A percentile compares a stretch with the other conserved stretches of the same genome.
Conservation (phyloP, 2,113 vertebrate genomes). For the Scomber scombrus region DNA sequence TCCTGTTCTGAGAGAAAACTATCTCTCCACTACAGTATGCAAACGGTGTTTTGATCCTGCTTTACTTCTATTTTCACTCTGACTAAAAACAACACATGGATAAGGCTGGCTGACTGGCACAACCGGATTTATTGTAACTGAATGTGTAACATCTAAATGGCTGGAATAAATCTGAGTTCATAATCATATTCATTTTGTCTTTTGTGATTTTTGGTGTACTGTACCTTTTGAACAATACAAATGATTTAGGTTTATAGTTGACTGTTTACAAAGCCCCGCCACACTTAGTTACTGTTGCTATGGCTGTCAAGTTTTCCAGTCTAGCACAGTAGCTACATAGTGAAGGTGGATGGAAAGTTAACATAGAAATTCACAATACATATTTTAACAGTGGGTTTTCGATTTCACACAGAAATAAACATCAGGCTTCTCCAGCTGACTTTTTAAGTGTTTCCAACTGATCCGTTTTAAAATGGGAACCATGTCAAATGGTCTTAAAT, state of each 20-base stretch:
- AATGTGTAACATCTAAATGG: constrained; percentile 53
- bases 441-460: too few species aligned
- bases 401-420: too few species aligned
- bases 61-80: constrained; percentile 57
- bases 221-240: background rate
- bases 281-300: too few species aligned
- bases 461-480: too few species aligned
- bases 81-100: constrained; percentile 33
- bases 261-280: background rate
- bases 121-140: constrained; percentile 63
- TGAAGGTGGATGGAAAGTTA: too few species aligned
- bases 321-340: too few species aligned
- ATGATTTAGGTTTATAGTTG: background rate
- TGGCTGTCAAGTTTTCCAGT: too few species aligned
- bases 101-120: constrained; percentile 67
- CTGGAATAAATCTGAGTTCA: constrained; percentile 75
- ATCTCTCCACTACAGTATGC: constrained; percentile 48
- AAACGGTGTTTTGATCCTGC: constrained; percentile 50
- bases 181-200: constrained; percentile 13
- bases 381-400: too few species aligned
- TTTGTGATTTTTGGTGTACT: background rate
- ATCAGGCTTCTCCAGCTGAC: too few species aligned
- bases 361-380: too few species aligned
- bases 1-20: constrained; percentile 55
- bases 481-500: too few species aligned